These are phyloP conservation scores for Boulengeromyrus knoepffleri DNA, from an alignment of 2,113 vertebrate species.

Conservation along the genomic window DNA sequence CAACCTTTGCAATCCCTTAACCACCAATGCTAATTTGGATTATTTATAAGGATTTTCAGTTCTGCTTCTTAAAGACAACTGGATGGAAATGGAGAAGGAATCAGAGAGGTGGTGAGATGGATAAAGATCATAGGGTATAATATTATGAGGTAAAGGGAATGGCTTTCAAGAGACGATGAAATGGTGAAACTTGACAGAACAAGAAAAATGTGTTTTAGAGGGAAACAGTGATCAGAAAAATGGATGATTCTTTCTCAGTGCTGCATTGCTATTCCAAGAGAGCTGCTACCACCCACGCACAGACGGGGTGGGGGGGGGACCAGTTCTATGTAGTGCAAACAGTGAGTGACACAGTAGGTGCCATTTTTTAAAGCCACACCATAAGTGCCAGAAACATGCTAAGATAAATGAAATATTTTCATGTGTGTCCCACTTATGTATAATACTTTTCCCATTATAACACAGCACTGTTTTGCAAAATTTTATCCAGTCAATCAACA, in stretches of 20 bases:
- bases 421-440: not conserved
- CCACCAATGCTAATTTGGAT: not conserved
- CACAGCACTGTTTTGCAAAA: not conserved
- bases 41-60: not conserved
- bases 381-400: not conserved
- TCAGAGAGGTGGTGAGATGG: not conserved
- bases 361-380: conserved; percentile 34
- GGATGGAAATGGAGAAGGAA: not conserved
- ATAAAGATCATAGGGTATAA: not conserved
- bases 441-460: not conserved
- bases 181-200: not conserved
- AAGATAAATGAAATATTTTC: not conserved
- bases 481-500: not conserved
- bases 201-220: not conserved
- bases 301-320: conserved; percentile 31
- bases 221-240: not conserved
- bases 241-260: conserved; percentile 29
- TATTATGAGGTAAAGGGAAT: not conserved
- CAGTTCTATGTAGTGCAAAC: conserved; percentile 28
- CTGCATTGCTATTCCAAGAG: conserved; percentile 48
- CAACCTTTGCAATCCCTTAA: not conserved
- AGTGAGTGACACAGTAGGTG: conserved; percentile 20
- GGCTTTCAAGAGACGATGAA: not conserved
- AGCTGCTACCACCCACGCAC: conserved; percentile 45
- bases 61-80: not conserved